Evolutionary conservation across 2,113 vertebrate species (phyloP), one percentile per base, ranked within the genome.

Genomic region (Pao palembangensis): DNA sequence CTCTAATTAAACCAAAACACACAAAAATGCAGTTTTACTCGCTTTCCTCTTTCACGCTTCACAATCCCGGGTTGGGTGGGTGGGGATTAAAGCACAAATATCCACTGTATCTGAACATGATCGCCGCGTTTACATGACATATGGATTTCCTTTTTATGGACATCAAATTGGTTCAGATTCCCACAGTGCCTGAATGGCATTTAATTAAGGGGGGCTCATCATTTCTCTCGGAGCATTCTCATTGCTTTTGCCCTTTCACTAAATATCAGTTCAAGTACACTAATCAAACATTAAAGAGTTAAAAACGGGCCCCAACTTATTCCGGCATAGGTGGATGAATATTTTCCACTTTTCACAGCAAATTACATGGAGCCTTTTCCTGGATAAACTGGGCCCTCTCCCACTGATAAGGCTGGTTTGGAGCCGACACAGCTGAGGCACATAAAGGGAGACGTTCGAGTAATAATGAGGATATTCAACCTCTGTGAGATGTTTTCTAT

Each of bases 1-100:
- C 71, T 80, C 76, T 89, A 88, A 90, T 86, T 88, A 82, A 91
- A 89, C 83, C 85, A 83, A 86, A 85, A 83, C 76, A 85, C 71
- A 73, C 7, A n/a, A 53, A 78, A 85, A 66, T 80, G 74, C 71
- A 75, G 79, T 74, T 71, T 76, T 80, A 56, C 74, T 78, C 61
- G 41, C 60, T 48, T 80, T 52, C 69, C 66, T 57, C 61, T 70
- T 75, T 76, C 79, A 53, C 82, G 81, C 61, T 80, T 78, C 41
- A 28, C 20, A 69, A 79, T 80, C 67, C 41, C 54, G 34, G 34
- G 34, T 8, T 6, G 34, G 34, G 8, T 8, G 34, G 34, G 34
- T 1, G 73, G 58, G 56, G 69, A 76, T 57, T 61, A 62, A 73
- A 72, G n/a, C n/a, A 81, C 19, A 38, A 44, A 71, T 71, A 60